These are phyloP conservation scores for Camponotus floridanus DNA, from an alignment of 1,140 invertebrate species.

Conservation along the genomic window DNA sequence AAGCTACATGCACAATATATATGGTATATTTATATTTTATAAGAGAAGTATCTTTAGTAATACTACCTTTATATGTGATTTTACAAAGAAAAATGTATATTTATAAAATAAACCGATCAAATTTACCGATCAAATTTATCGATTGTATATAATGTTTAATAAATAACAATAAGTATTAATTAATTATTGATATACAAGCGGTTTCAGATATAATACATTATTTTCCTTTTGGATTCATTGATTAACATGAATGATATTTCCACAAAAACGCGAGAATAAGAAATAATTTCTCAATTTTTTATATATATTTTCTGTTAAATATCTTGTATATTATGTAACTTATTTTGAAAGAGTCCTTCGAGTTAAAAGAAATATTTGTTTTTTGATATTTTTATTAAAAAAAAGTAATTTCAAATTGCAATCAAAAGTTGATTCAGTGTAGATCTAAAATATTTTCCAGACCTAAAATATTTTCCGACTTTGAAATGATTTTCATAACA, in stretches of 20 bases:
- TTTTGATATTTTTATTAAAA: background rate
- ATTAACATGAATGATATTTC: background rate
- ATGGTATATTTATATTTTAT: background rate
- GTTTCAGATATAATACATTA: background rate
- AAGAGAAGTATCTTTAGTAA: constrained; percentile 18
- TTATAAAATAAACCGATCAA: constrained; percentile 23
- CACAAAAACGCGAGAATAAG: background rate
- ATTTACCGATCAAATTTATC: constrained; percentile 2
- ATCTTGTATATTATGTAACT: background rate
- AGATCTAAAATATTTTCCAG: background rate
- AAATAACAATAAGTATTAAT: background rate
- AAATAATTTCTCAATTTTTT: background rate
- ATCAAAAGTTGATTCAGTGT: background rate
- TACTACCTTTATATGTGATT: background rate
- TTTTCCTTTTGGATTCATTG: background rate
- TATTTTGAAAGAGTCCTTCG: background rate
- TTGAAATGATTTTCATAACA: background rate
- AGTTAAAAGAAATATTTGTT: background rate
- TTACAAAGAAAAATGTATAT: background rate
- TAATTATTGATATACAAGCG: background rate
- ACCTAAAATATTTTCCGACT: background rate
- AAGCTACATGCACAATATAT: constrained; percentile 23
- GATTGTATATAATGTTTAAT: background rate
- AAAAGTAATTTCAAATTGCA: constrained; percentile 9
- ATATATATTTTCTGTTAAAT: background rate